Percentiles rank a stretch among this genome's conserved stretches.
Conservation (phyloP, 2,797 vertebrate genomes). For the Spondyliosoma cantharus region DNA sequence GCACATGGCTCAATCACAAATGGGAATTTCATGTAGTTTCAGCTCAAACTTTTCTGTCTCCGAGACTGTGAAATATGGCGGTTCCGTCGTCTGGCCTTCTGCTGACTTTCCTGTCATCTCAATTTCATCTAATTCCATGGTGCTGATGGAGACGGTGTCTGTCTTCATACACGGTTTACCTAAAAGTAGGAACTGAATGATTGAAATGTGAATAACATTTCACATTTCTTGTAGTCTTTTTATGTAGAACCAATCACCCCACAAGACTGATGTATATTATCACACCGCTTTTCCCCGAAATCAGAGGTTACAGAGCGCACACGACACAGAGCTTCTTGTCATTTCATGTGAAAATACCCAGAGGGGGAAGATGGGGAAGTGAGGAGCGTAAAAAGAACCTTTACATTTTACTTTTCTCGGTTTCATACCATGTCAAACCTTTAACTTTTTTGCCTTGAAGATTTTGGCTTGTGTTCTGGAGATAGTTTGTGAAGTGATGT, state of each 20-base stretch:
- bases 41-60: conserved; percentile 3
- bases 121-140: conserved; percentile 34
- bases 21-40: conserved; percentile 31
- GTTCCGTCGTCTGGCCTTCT: neutral
- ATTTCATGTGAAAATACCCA: conserved; percentile 46
- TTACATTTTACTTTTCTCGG: conserved; percentile 14
- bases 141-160: conserved; percentile 32
- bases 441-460: neutral
- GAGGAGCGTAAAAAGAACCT: conserved; percentile 5
- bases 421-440: conserved; percentile 19
- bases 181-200: conserved; percentile 50
- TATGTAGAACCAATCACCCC: conserved; percentile 44
- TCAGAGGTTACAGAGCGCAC: conserved; percentile 22
- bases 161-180: conserved; percentile 32
- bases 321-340: conserved; percentile 6
- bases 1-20: conserved; percentile 13
- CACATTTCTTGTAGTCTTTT: conserved; percentile 44
- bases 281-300: conserved; percentile 12
- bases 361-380: conserved; percentile 26
- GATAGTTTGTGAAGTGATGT: too few relatives aligned
- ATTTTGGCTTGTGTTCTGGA: neutral
- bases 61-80: conserved; percentile 17
- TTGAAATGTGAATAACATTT: conserved; percentile 47
- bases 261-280: conserved; percentile 48
- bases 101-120: conserved; percentile 6